phyloP scores from a whole-genome alignment of 2,113 vertebrate species.

The Puntigrus tetrazona region DNA sequence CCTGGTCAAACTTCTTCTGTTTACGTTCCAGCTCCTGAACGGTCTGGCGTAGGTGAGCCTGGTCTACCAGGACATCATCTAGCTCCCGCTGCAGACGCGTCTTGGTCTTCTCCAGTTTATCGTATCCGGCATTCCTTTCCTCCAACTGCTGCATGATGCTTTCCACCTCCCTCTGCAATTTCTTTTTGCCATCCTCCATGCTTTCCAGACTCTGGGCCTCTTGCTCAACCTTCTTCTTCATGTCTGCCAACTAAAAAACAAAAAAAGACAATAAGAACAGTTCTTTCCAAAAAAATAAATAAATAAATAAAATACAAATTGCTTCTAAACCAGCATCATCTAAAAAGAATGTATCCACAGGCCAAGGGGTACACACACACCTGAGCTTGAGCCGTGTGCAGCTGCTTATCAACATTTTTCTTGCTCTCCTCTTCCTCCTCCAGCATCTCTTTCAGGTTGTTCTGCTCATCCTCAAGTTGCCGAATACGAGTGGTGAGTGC shows the following conservation, averaged over 20 bases:
- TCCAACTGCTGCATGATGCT: slow-evolving; percentile 80
- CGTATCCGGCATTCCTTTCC: slow-evolving; percentile 85
- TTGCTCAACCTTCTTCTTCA: slow-evolving; percentile 92
- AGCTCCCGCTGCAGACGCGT: slow-evolving; percentile 93
- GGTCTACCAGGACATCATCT: slow-evolving; percentile 88
- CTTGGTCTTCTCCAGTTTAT: slow-evolving; percentile 97
- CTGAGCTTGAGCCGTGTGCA: slow-evolving; percentile 85
- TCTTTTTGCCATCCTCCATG: slow-evolving; percentile 85
- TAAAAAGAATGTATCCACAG: neutral
- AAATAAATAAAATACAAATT: neutral
- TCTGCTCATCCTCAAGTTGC: slow-evolving; percentile 92
- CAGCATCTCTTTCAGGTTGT: slow-evolving; percentile 84
- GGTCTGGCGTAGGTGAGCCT: slow-evolving; percentile 89
- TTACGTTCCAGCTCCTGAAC: slow-evolving; percentile 94
- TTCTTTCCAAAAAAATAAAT: too few relatives aligned
- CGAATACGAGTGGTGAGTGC: slow-evolving; percentile 84
- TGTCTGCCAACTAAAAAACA: slow-evolving; percentile 78
- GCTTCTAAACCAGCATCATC: neutral
- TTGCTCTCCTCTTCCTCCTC: slow-evolving; percentile 94
- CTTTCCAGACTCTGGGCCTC: slow-evolving; percentile 78
- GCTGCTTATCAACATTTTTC: slow-evolving; percentile 88
- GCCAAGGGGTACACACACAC: slow-evolving; percentile 63
- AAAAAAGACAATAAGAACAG: neutral
- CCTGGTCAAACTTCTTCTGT: slow-evolving; percentile 99
- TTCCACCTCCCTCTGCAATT: slow-evolving; percentile 88